A percentile compares a stretch with the other conserved stretches of the same genome.
Conservation (phyloP, 2,888 invertebrate genomes). For the Spisula solida region DNA sequence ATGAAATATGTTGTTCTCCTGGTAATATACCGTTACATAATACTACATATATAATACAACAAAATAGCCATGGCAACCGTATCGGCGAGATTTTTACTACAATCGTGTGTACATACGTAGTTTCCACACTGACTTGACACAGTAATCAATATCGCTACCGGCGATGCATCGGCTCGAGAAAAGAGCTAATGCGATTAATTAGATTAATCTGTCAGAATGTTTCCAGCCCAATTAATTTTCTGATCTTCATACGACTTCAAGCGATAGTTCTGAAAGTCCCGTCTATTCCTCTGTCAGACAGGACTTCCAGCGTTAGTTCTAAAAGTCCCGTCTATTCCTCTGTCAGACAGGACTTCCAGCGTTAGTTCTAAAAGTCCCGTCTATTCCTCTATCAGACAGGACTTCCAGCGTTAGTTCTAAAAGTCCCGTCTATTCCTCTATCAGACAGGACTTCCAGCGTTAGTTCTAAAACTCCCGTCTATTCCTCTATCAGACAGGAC, state of each 20-base stretch:
- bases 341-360: not conserved
- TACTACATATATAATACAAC: too few relatives aligned
- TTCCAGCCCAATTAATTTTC: constrained; percentile 51
- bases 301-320: not conserved
- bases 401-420: not conserved
- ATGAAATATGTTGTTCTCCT: too few relatives aligned
- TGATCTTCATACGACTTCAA: constrained; percentile 23
- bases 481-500: too few relatives aligned
- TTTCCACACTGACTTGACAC: not conserved
- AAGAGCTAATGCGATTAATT: constrained; percentile 41
- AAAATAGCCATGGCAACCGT: not conserved
- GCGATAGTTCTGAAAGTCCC: not conserved
- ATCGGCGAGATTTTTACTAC: not conserved
- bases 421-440: not conserved
- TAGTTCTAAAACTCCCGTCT: too few relatives aligned
- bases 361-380: not conserved
- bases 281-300: too few relatives aligned
- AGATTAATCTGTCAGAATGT: constrained; percentile 47
- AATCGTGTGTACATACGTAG: not conserved
- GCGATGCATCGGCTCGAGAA: not conserved
- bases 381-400: too few relatives aligned
- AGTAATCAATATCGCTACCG: not conserved
- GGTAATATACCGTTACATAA: too few relatives aligned
- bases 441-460: too few relatives aligned
- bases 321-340: not conserved